Conservation (phyloP, 2,113 vertebrate genomes). For the Trichechus manatus region DNA sequence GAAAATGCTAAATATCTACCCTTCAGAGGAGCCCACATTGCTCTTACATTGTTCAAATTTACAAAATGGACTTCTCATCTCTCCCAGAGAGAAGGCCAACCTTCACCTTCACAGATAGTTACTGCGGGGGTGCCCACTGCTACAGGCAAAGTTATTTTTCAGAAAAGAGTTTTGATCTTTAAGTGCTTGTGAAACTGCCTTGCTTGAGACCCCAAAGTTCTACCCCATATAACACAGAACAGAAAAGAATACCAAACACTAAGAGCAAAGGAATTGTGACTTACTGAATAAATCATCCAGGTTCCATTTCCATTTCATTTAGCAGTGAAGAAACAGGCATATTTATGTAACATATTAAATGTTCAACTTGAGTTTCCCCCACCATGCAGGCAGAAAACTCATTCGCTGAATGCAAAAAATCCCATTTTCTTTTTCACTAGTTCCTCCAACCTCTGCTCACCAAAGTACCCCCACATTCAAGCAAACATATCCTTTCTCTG, state of each 20-base stretch:
- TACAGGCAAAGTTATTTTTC: conserved; percentile 19
- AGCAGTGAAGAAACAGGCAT: conserved; percentile 84
- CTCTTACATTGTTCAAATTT: neutral
- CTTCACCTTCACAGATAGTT: neutral
- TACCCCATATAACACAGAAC: conserved; percentile 37
- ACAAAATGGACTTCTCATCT: neutral
- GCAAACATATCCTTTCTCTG: conserved; percentile 5
- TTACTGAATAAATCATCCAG: conserved; percentile 81
- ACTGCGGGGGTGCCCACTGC: neutral
- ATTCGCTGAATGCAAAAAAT: conserved; percentile 29
- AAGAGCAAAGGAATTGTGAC: conserved; percentile 82
- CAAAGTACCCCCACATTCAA: neutral
- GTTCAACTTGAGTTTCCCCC: neutral
- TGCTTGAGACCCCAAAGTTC: conserved; percentile 45
- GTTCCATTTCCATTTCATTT: conserved; percentile 80
- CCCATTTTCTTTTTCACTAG: neutral
- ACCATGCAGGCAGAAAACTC: neutral
- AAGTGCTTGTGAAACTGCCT: conserved; percentile 8
- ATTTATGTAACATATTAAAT: conserved; percentile 74
- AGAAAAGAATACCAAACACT: conserved; percentile 79
- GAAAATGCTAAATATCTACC: neutral
- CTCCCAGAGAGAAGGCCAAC: neutral
- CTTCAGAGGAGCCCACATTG: neutral
- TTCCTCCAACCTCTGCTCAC: neutral
- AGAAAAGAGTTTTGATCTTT: conserved; percentile 57